phyloP scores from a whole-genome alignment of 2,888 invertebrate genomes.

The Magallana nippona region DNA sequence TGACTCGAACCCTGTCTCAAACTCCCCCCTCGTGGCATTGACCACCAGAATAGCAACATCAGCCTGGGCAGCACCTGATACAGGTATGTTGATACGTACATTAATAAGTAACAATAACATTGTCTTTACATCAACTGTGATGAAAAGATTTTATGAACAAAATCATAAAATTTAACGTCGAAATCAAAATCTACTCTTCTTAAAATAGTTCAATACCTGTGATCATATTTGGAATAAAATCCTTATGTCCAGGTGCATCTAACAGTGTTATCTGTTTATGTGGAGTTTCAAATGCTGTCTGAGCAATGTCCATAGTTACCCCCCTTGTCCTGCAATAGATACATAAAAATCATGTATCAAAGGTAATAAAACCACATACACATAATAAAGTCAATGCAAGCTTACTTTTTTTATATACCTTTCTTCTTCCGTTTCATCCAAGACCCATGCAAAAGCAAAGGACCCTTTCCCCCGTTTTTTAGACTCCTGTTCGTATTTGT shows the following conservation, averaged over 20 bases:
- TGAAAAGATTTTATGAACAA: no score
- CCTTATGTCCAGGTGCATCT: constrained; percentile 99
- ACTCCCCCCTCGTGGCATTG: constrained; percentile 95
- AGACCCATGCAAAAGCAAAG: constrained; percentile 98
- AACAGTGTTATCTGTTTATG: constrained; percentile 87
- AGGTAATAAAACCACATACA: background rate
- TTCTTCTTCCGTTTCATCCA: constrained; percentile 99
- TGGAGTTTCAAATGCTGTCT: constrained; percentile 93
- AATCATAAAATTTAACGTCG: no score
- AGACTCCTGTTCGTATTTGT: constrained; percentile 96
- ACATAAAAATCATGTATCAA: background rate
- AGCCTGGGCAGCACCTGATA: constrained; percentile 94
- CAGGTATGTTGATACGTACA: background rate
- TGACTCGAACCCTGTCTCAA: constrained; percentile 98
- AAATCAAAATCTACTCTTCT: no score
- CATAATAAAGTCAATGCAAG: background rate
- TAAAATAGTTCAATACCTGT: constrained; percentile 81
- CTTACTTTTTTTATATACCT: constrained; percentile 80
- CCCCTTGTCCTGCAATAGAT: constrained; percentile 87
- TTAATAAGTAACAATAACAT: background rate
- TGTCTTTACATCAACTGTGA: background rate
- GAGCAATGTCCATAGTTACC: constrained; percentile 99
- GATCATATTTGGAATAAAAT: constrained; percentile 99
- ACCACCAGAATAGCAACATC: constrained; percentile 98
- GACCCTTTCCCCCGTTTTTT: constrained; percentile 97